phyloP scores from a whole-genome alignment of 1,140 invertebrate genomes.

The Frieseomelitta varia region DNA sequence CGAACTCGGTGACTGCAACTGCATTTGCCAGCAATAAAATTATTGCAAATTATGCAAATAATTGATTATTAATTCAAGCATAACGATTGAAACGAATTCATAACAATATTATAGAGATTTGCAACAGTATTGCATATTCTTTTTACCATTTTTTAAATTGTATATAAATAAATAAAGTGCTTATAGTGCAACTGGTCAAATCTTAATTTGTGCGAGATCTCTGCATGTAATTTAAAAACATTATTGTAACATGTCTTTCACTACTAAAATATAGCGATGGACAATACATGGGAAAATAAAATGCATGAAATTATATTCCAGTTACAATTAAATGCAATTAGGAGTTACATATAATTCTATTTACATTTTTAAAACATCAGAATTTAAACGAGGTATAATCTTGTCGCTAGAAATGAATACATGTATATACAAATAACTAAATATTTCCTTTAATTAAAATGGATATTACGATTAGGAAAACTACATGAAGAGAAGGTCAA shows the following conservation, averaged over 20 bases:
- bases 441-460: not conserved
- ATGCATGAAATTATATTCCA: not conserved
- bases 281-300: not conserved
- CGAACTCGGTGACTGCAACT: constrained; percentile 26
- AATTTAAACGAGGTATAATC: not conserved
- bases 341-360: not conserved
- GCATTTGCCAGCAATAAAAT: constrained; percentile 18
- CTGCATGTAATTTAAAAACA: not conserved
- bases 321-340: not conserved
- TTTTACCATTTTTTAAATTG: not conserved
- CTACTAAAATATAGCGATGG: not conserved
- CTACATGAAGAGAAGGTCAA: constrained; percentile 10
- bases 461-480: not conserved
- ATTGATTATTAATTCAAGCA: not conserved
- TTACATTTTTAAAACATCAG: not conserved
- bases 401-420: not conserved
- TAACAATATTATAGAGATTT: not conserved
- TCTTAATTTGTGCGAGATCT: not conserved
- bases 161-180: not conserved
- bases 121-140: not conserved
- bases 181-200: not conserved
- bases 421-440: not conserved
- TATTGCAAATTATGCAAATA: not conserved
- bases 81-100: not conserved
- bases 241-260: not conserved